phyloP scores from a whole-genome alignment of 92 coral and sea anemone species.

The Zoanthus sansibaricus region DNA sequence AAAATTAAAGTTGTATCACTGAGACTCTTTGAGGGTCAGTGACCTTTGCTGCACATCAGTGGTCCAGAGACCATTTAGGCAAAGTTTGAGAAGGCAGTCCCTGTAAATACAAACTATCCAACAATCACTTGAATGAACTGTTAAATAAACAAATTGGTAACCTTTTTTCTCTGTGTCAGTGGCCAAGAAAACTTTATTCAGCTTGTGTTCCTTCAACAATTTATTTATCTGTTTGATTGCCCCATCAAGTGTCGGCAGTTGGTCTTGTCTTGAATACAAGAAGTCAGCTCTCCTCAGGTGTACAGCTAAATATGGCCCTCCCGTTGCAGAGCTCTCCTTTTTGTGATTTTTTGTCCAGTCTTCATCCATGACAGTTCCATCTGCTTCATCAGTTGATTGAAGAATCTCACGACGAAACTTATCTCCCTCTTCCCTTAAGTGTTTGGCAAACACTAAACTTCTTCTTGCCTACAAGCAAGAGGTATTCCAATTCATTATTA shows the following conservation, averaged over 20 bases:
- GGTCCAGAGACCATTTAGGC: too few species aligned
- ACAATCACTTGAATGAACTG: neutral
- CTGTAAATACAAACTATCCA: neutral
- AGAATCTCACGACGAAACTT: conserved; percentile 85
- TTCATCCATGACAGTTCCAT: conserved; percentile 85
- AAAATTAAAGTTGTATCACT: too few species aligned
- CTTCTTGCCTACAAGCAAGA: conserved; percentile 81
- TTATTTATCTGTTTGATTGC: conserved; percentile 87
- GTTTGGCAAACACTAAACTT: conserved; percentile 97
- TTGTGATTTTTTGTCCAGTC: conserved; percentile 96
- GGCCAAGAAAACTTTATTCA: conserved; percentile 91
- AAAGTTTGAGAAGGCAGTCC: too few species aligned
- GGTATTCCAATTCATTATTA: neutral
- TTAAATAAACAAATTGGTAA: conserved; percentile 3
- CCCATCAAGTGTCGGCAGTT: conserved; percentile 87
- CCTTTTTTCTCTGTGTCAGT: conserved; percentile 91
- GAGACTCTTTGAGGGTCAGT: too few species aligned
- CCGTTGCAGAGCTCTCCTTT: conserved; percentile 89
- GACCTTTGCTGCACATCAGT: too few species aligned
- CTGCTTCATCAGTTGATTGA: conserved; percentile 86
- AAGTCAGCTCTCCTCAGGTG: conserved; percentile 95
- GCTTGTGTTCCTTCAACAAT: conserved; percentile 78
- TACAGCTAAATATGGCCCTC: conserved; percentile 94
- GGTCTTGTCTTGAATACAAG: conserved; percentile 88
- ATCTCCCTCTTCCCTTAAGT: conserved; percentile 92